Base-by-base conservation (phyloP, 2,113 vertebrate genomes). In the Gyps fulvus region DNA sequence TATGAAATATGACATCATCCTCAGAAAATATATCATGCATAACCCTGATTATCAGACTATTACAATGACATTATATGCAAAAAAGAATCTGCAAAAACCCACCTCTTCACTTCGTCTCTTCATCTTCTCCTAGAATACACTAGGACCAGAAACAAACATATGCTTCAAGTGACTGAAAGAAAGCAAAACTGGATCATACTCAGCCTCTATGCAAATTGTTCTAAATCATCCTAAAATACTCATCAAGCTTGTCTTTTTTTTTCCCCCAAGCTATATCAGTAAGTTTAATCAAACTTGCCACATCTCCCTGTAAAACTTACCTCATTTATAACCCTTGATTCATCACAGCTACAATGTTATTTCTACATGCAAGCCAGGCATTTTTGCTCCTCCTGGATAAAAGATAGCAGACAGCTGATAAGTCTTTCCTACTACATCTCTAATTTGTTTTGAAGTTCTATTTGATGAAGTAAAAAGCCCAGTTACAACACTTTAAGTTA, bases 1-100 rank as follows among this genome's bases (percentile, higher is more conserved):
- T 83, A 96, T 95, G 82, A 91, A 94, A 91, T 93, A 96, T 96
- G 95, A 97, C 90, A 96, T 97, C 96, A 97, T 93, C 61, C 43
- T 90, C 62, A 94, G 62, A 91, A 89, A 93, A 90, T 54, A 90
- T 69, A 90, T 85, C 45, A 87, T 77, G 54, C 45, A 83, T 80
- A 91, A 89, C 25, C 22, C 40, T 91, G 50, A 55, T 96, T 85
- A 85, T 91, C 84, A 69, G 73, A 80, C 73, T 20, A 82, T 83
- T 87, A 57, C 49, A 87, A 74, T 82, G 66, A 77, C 70, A 89
- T 87, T 94, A 36, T 32, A 73, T 47, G 61, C 50, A 90, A 83
- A 84, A 87, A 23, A 5, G 2, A 83, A 59, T 55, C 45, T 74
- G 34, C 15, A 73, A 73, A 90, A 79, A 69, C 14, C 0, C 54